Base-by-base conservation (phyloP, 1,140 invertebrate genomes). In the Aphis gossypii region DNA sequence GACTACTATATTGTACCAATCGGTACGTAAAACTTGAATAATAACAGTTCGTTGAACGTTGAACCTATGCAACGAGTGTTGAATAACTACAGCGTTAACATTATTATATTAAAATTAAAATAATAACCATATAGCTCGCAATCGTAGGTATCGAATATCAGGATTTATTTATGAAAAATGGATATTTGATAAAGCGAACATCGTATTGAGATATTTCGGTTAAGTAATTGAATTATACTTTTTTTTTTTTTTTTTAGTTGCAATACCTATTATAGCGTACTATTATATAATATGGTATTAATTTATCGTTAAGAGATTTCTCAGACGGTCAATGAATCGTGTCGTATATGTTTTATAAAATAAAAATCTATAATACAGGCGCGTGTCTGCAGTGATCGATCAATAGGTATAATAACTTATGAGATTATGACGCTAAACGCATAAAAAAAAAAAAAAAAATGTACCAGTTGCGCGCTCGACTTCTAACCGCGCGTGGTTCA, bases 91-190 rank as follows among this genome's bases (percentile, higher is more conserved):
- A n/a, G 60, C n/a, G 30, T 68, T 68, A n/a, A n/a, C 30, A 68
- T n/a, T 76, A 76, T 76, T n/a, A 76, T 76, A 76, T 76, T n/a
- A 6, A 76, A n/a, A n/a, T n/a, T n/a, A 76, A n/a, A 76, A 76
- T 76, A 76, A 60, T 30, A 60, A 30, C 56, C 11, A 30, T 30
- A 60, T 4, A 23, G 21, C 54, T 54, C 54, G 54, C 6, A 14
- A 18, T 76, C n/a, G 14, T 20, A 35, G 4, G n/a, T 76, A n/a
- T 76, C 60, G 14, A 76, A 76, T 76, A 60, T 76, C 14, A 76
- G 14, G n/a, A n/a, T n/a, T 76, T 76, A n/a, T 4, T n/a, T 14
- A 14, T 18, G 60, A 76, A 35, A 76, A 25, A 76, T n/a, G 30
- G 5, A 5, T 76, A n/a, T 18, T 18, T 68, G 1, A 18, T 35